These are phyloP conservation scores for Reticulitermes lucifugus DNA, from an alignment of 2,888 invertebrate species.

Conservation along the genomic window DNA sequence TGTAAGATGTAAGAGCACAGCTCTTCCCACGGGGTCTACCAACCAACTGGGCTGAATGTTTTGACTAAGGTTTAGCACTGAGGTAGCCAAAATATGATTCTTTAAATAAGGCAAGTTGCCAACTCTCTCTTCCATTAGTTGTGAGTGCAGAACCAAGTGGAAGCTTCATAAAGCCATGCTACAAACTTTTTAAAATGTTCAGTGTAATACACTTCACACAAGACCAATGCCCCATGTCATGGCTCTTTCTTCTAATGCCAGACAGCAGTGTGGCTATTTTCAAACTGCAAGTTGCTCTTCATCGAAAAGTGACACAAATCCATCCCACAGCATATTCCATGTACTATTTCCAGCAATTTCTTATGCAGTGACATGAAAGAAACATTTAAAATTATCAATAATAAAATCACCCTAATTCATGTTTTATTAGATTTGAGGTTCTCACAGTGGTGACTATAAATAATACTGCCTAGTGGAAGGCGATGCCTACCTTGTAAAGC, in stretches of 20 bases:
- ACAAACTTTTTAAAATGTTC: not conserved
- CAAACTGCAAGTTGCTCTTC: conserved; percentile 37
- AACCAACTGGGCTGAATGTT: conserved; percentile 16
- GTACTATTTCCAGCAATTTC: no score
- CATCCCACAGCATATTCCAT: not conserved
- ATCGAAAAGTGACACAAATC: conserved; percentile 21
- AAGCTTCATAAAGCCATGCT: conserved; percentile 12
- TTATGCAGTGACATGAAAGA: no score
- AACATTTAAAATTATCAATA: no score
- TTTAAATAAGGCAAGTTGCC: conserved; percentile 15
- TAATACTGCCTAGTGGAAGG: no score
- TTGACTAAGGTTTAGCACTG: not conserved
- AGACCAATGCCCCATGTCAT: conserved; percentile 43
- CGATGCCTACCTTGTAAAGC: no score
- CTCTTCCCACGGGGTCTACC: not conserved
- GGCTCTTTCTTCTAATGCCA: conserved; percentile 27
- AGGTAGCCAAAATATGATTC: not conserved
- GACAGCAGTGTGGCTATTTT: conserved; percentile 41
- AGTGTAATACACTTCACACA: conserved; percentile 14
- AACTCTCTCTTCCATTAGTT: not conserved
- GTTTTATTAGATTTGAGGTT: no score
- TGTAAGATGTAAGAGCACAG: not conserved
- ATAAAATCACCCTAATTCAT: no score
- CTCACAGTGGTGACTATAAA: no score
- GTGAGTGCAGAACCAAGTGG: not conserved